Conservation (phyloP, 2,797 vertebrate genomes). For the Ciconia nigra region DNA sequence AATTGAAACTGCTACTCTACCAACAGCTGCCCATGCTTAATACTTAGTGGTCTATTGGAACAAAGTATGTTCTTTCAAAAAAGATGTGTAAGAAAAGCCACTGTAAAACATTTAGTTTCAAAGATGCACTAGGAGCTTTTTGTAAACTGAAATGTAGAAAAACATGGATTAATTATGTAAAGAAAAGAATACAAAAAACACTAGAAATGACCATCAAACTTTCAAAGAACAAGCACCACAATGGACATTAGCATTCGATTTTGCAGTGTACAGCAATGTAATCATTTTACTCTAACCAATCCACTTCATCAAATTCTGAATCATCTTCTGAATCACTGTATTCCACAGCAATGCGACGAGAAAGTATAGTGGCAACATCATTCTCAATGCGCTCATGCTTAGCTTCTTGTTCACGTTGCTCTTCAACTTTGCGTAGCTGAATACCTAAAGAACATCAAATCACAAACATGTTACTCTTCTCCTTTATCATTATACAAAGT, state of each 20-base stretch:
- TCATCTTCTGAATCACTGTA: constrained; percentile 98
- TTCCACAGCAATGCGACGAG: constrained; percentile 95
- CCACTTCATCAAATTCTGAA: constrained; percentile 96
- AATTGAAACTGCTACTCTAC: constrained; percentile 79
- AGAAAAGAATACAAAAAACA: constrained; percentile 78
- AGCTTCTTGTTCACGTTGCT: constrained; percentile 95
- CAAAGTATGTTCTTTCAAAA: constrained; percentile 70
- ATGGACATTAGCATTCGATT: constrained; percentile 78
- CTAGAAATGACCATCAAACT: constrained; percentile 80
- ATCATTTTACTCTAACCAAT: constrained; percentile 90
- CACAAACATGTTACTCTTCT: background rate
- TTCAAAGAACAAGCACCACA: constrained; percentile 83
- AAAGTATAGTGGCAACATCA: constrained; percentile 96
- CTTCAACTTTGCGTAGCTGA: constrained; percentile 96
- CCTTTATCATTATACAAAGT: background rate
- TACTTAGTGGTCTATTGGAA: constrained; percentile 83
- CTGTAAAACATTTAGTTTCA: constrained; percentile 79
- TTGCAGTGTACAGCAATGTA: constrained; percentile 65
- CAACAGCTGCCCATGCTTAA: constrained; percentile 83
- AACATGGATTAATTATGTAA: constrained; percentile 70
- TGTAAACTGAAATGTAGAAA: constrained; percentile 78
- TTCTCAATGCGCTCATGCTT: constrained; percentile 97
- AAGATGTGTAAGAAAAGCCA: constrained; percentile 73
- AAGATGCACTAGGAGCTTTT: constrained; percentile 75
- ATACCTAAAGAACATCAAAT: constrained; percentile 80